Percentiles rank a stretch among this genome's conserved stretches.
Conservation (phyloP, 2,888 invertebrate genomes). For the Agrochola lota region DNA sequence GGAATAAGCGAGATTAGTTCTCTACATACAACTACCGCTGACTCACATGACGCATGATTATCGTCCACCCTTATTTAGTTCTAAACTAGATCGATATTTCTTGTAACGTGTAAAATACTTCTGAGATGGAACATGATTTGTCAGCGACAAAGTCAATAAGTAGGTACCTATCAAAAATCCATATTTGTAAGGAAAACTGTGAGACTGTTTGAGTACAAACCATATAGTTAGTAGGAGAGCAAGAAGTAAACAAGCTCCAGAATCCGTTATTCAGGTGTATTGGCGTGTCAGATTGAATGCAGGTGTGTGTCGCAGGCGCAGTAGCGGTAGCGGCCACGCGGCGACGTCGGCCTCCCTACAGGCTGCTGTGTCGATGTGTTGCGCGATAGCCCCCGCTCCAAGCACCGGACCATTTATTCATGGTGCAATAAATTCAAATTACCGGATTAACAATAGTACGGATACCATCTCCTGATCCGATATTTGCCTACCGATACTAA, state of each 20-base stretch:
- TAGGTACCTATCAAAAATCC: not conserved
- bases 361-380: constrained; percentile 83
- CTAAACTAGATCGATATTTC: constrained; percentile 31
- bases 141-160: not conserved
- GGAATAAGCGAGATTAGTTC: constrained; percentile 83
- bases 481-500: constrained; percentile 78
- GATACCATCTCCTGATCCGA: constrained; percentile 86
- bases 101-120: constrained; percentile 1
- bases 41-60: constrained; percentile 57
- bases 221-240: constrained; percentile 30
- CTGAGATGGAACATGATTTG: not conserved
- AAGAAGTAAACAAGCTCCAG: constrained; percentile 48
- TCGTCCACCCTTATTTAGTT: constrained; percentile 50
- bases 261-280: constrained; percentile 69
- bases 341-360: constrained; percentile 73
- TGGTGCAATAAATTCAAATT: constrained; percentile 91
- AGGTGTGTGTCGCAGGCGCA: constrained; percentile 63
- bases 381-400: constrained; percentile 83
- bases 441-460: constrained; percentile 90
- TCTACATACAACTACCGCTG: constrained; percentile 62
- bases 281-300: constrained; percentile 76
- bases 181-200: constrained; percentile 18
- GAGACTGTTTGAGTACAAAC: not conserved
- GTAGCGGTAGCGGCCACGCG: constrained; percentile 65
- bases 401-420: constrained; percentile 87